Base-by-base conservation (phyloP, 2,113 vertebrate species). In the Gymnocephalus cernua region DNA sequence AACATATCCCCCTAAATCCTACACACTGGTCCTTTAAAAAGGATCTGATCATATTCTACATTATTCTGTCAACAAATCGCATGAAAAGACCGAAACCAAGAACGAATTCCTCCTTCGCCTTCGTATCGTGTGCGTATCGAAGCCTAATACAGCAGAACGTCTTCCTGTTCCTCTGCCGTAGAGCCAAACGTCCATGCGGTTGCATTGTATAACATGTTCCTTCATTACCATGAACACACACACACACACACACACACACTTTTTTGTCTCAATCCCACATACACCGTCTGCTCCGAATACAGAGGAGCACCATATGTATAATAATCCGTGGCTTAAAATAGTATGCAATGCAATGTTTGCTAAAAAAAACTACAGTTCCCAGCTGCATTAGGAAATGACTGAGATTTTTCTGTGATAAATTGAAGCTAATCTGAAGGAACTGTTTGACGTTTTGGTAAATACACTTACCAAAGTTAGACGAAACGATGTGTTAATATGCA, bases 31-130 rank as follows among this genome's bases (percentile, higher is more conserved):
- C 38, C 38, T 41, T 41, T 41, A 41, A 11, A 41, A 11, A 41
- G 10, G 38, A 54, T 47, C 54, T 41, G 29, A 77, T 48, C 19
- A 62, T 59, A 69, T 38, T 83, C 19, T 25, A 35, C 1, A 18
- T 56, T 59, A 64, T 65, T 50, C 4, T 18, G 23, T 45, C 23
- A 64, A 44, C 18, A 71, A 76, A 65, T 73, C 35, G 53, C 53
- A 66, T 58, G 3, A 73, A 74, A 77, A n/a, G 19, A 48, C 25
- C 38, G 10, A 3, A 75, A 78, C 12, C 57, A 65, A 16, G 25
- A 23, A 23, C 21, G 1, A 27, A 27, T 8, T 0, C 3, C 38
- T 47, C 8, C 21, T 12, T 7, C 21, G 38, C 8, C 21, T 12
- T 7, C 21, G 38, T n/a, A 47, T 10, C 18, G 2, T 47, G 45